phyloP scores from a whole-genome alignment of 2,113 vertebrate genomes.

The Heptranchias perlo region DNA sequence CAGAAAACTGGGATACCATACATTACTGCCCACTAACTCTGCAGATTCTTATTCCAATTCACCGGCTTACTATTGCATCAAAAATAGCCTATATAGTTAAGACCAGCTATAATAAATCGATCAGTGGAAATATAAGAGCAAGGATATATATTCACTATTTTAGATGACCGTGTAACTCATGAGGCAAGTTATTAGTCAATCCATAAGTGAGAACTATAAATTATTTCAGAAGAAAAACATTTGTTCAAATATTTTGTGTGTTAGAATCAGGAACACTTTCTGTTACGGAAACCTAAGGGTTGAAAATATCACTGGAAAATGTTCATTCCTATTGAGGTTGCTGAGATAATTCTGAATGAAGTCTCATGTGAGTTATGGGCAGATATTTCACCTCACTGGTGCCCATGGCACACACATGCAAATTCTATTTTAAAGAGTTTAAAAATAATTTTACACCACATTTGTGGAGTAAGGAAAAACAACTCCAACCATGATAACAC shows the following conservation, averaged over 20 bases:
- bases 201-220: background rate
- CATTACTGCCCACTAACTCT: background rate
- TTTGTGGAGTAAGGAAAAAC: background rate
- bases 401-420: background rate
- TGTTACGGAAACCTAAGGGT: background rate
- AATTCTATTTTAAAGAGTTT: background rate
- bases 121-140: background rate
- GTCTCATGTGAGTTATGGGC: background rate
- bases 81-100: no score
- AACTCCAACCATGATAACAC: background rate
- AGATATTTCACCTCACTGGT: background rate
- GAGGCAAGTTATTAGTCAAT: background rate
- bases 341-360: background rate
- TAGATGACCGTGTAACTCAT: background rate
- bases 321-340: background rate
- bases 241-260: background rate
- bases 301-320: background rate
- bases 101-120: background rate
- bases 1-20: background rate
- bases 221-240: background rate
- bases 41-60: background rate
- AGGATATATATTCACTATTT: background rate
- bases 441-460: background rate
- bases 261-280: background rate
- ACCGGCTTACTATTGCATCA: background rate